A percentile compares a stretch with the other conserved stretches of the same genome.
phyloP scores from a whole-genome alignment of 2,888 invertebrate species.

The Sarcophaga caerulescens region DNA sequence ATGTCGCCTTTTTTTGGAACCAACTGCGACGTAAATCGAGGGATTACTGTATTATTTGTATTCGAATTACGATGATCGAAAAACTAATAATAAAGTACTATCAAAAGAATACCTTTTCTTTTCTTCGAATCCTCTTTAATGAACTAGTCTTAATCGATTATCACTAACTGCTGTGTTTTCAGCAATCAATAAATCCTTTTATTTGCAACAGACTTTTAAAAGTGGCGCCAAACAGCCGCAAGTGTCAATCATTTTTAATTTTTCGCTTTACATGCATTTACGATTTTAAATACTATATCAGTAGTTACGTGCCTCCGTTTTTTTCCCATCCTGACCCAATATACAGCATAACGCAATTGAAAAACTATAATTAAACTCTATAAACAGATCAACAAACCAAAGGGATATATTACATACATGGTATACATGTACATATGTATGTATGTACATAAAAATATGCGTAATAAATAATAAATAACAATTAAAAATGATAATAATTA shows the following conservation, averaged over 20 bases:
- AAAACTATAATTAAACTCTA: slow-evolving; percentile 28
- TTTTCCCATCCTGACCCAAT: slow-evolving; percentile 35
- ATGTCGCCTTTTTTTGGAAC: too few species aligned
- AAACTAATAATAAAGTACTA: background rate
- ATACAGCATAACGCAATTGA: background rate
- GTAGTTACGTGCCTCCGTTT: background rate
- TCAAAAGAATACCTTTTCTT: background rate
- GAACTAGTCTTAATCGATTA: background rate
- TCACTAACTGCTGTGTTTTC: background rate
- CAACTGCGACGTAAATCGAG: too few species aligned
- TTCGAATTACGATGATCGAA: too few species aligned
- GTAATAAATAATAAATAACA: slow-evolving; percentile 19
- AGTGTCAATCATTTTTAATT: slow-evolving; percentile 52
- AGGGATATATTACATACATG: background rate
- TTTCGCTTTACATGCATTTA: slow-evolving; percentile 2
- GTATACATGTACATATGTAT: background rate
- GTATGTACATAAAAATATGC: slow-evolving; percentile 10
- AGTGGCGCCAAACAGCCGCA: slow-evolving; percentile 61
- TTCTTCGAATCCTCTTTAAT: background rate
- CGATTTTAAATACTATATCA: background rate
- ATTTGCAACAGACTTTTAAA: slow-evolving; percentile 15
- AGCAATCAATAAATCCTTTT: slow-evolving; percentile 6
- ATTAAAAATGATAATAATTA: slow-evolving; percentile 39
- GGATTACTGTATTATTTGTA: too few species aligned
- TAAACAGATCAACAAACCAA: slow-evolving; percentile 15